Evolutionary conservation across 2,113 vertebrate species (phyloP).

Genomic region (Aspidoscelis tigris): DNA sequence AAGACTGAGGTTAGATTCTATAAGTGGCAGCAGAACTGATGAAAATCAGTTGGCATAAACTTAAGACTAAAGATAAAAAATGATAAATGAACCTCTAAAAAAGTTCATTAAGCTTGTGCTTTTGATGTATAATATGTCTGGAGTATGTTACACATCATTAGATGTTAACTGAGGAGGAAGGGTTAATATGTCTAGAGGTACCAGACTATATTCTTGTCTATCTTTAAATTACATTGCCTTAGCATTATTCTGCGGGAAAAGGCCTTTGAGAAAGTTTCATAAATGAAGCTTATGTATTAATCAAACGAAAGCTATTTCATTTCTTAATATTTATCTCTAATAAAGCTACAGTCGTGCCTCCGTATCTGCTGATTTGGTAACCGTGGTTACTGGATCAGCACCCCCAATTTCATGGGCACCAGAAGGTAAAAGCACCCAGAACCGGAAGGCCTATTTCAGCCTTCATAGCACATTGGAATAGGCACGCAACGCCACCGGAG

Average conservation of each 20-base stretch:
- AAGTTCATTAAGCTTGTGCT: neutral
- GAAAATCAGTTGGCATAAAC: neutral
- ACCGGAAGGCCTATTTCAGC: too few species aligned
- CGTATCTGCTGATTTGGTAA: too few species aligned
- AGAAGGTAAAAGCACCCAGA: too few species aligned
- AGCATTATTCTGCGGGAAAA: neutral
- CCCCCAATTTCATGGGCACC: too few species aligned
- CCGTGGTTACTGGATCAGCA: too few species aligned
- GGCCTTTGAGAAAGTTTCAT: neutral
- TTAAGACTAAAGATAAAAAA: neutral
- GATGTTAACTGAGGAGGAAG: neutral
- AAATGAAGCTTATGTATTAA: slow-evolving; percentile 28
- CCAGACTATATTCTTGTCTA: neutral
- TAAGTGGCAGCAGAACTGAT: slow-evolving; percentile 36
- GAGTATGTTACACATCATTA: neutral
- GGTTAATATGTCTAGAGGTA: neutral
- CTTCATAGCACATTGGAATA: too few species aligned
- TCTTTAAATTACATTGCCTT: slow-evolving; percentile 7
- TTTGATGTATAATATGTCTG: neutral
- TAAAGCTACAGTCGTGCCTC: neutral
- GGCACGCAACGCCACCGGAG: too few species aligned
- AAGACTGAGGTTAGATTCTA: slow-evolving; percentile 41
- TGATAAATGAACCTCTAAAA: slow-evolving; percentile 8
- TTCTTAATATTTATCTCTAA: neutral
- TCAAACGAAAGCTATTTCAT: neutral